Percentiles rank a stretch among this genome's conserved stretches.
These are phyloP conservation scores for Pachypanchax playfairii DNA, from an alignment of 2,113 vertebrate genomes.

Conservation along the genomic window DNA sequence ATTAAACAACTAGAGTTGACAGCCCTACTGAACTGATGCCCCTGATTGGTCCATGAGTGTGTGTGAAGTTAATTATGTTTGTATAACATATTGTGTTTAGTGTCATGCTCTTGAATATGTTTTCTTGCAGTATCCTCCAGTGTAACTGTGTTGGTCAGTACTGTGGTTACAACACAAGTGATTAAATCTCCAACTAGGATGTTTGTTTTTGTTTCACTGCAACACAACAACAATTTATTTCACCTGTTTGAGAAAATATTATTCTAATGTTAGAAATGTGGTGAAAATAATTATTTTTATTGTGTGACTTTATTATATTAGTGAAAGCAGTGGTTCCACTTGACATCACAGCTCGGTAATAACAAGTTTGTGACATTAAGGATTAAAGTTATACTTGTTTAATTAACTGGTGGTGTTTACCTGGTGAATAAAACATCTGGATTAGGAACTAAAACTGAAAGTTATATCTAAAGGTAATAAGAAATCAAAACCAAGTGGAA, in stretches of 20 bases:
- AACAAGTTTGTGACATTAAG: no score
- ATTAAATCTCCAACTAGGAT: neutral
- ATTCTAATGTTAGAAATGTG: neutral
- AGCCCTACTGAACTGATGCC: conserved; percentile 2
- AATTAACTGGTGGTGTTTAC: no score
- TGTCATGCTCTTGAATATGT: no score
- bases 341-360: neutral
- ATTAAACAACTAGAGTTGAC: neutral
- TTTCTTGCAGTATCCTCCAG: conserved; percentile 11
- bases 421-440: no score
- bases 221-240: accelerated
- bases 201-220: conserved; percentile 5
- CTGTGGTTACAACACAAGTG: neutral
- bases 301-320: conserved; percentile 5
- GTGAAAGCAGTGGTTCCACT: conserved; percentile 23
- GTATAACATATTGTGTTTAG: conserved; percentile 13
- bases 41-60: neutral
- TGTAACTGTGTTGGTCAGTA: conserved; percentile 2
- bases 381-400: no score
- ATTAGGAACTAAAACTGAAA: no score
- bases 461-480: no score
- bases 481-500: no score
- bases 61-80: conserved; percentile 17
- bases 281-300: conserved; percentile 10
- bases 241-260: conserved; percentile 8